Evolutionary conservation across 2,113 vertebrate species (phyloP), one percentile per base, ranked within the genome.

Genomic region (Megaceryle maxima): DNA sequence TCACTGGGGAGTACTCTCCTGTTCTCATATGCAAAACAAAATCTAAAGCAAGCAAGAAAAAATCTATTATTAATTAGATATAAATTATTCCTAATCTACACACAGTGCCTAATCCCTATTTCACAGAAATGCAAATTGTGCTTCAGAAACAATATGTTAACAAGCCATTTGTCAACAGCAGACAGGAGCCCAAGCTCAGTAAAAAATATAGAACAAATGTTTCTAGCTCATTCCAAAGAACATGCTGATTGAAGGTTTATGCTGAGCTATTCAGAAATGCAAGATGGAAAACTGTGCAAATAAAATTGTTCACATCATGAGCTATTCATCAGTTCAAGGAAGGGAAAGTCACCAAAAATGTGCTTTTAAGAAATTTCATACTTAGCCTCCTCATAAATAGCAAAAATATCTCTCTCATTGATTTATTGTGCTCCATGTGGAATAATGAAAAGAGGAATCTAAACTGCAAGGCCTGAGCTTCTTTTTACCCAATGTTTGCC

Each of bases 11-110:
- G 53, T 78, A 92, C 35, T 73, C 64, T 68, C 83, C 56, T 97
- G 55, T 90, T 93, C 84, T 97, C 24, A 90, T 96, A 90, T 96
- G 85, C 90, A 96, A 95, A 96, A 95, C 35, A 94, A 97, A 97
- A 96, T 90, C 70, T 96, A 81, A 88, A 50, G 73, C 37, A 84
- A 59, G 66, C 95, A 78, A 88, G 93, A 73, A 90, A 91, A 68
- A 89, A 93, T 98, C 69, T 96, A 97, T 97, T 97, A 98, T 98
- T 98, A 97, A 98, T 93, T 91, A 95, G 91, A 92, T 83, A 98
- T 98, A 97, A 98, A 98, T 98, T 98, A 98, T 98, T 98, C 92
- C 97, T 97, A 98, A 97, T 98, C 95, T 98, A 97, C 88, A 98
- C 72, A 96, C 51, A 95, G 80, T 70, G 28, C 67, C 91, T 98